These are phyloP conservation scores for Steinernema hermaphroditum DNA, from an alignment of 2,888 invertebrate species.

Conservation along the genomic window DNA sequence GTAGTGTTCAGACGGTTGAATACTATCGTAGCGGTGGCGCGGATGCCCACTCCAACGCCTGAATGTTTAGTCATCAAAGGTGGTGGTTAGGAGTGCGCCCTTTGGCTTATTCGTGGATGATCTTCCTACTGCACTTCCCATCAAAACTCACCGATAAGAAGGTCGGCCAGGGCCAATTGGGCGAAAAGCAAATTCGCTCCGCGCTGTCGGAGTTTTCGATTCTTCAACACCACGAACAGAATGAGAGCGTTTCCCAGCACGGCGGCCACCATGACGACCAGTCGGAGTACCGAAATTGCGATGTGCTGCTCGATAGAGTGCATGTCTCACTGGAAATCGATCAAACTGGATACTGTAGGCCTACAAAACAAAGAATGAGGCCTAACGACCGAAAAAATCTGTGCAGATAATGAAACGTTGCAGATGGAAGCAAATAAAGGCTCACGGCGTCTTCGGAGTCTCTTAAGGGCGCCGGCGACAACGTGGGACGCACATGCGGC, in stretches of 20 bases:
- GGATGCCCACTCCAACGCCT: neutral
- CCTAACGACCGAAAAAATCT: too few relatives aligned
- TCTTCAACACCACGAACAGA: neutral
- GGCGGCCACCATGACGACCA: neutral
- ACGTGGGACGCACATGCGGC: slow-evolving; percentile 7
- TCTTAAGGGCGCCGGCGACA: neutral
- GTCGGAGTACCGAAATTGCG: neutral
- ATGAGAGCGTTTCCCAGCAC: neutral
- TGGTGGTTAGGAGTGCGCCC: neutral
- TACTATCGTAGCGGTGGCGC: slow-evolving; percentile 5
- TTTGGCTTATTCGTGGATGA: too few relatives aligned
- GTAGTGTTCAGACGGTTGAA: neutral
- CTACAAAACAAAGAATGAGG: too few relatives aligned
- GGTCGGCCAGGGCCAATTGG: slow-evolving; percentile 8
- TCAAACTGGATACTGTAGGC: too few relatives aligned
- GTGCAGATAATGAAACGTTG: too few relatives aligned
- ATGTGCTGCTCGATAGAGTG: neutral
- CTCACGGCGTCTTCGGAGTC: neutral
- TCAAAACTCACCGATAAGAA: neutral
- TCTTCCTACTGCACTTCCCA: too few relatives aligned
- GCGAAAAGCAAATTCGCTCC: slow-evolving; percentile 3
- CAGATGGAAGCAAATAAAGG: too few relatives aligned
- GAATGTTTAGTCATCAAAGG: neutral
- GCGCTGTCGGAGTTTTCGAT: neutral
- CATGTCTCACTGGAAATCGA: too few relatives aligned